Conservation (phyloP, 2,888 invertebrate species). For the Yponomeuta malinellus region DNA sequence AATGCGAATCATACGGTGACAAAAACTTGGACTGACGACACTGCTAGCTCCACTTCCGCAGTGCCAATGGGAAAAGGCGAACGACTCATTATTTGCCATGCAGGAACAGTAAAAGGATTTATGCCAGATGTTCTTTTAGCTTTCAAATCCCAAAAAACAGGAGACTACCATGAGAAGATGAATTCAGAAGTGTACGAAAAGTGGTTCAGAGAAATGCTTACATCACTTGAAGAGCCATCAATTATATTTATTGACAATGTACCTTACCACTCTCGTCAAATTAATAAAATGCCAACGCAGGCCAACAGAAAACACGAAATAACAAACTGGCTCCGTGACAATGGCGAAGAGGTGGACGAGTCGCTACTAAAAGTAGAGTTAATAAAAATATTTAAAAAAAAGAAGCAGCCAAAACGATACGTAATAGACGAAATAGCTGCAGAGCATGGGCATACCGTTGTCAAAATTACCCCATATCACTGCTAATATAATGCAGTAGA, state of each 20-base stretch:
- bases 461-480: not conserved
- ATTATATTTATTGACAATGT: slow-evolving; percentile 20
- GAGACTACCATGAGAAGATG: too few species aligned
- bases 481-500: not conserved
- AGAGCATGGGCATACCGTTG: not conserved
- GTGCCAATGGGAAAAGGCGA: too few species aligned
- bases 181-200: too few species aligned
- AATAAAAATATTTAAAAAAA: not conserved
- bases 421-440: not conserved
- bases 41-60: too few species aligned
- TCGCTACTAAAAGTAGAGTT: not conserved
- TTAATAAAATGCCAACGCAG: slow-evolving; percentile 20
- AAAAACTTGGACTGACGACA: too few species aligned
- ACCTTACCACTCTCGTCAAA: slow-evolving; percentile 20
- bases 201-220: not conserved
- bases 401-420: slow-evolving; percentile 4
- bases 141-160: too few species aligned
- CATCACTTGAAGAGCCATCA: slow-evolving; percentile 18
- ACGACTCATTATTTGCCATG: too few species aligned
- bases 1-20: too few species aligned
- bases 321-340: slow-evolving; percentile 3
- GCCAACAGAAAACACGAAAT: slow-evolving; percentile 17
- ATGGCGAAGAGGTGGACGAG: not conserved
- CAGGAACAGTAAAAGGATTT: too few species aligned
- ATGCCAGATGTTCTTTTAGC: too few species aligned